These are phyloP conservation scores for Zenarchopterus dispar DNA, from an alignment of 2,797 vertebrate genomes.

Conservation along the genomic window DNA sequence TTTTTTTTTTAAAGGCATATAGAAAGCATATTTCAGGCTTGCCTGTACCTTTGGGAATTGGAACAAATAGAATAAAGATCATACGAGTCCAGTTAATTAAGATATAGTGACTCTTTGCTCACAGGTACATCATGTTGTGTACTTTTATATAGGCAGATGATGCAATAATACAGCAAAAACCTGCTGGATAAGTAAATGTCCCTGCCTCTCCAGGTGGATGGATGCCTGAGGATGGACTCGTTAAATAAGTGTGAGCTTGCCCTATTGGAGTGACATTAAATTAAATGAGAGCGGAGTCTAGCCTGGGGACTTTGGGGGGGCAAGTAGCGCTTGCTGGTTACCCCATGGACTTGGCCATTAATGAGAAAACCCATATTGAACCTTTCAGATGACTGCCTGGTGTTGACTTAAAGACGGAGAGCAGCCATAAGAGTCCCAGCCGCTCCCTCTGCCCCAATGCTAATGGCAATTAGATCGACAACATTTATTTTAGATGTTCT, in stretches of 20 bases:
- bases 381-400: conserved; percentile 77
- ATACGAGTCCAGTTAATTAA: conserved; percentile 78
- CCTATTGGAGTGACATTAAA: conserved; percentile 89
- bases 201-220: conserved; percentile 76
- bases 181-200: conserved; percentile 83
- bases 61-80: conserved; percentile 82
- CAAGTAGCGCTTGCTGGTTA: conserved; percentile 62
- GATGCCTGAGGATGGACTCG: conserved; percentile 74
- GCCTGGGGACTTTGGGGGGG: conserved; percentile 69
- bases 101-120: conserved; percentile 60
- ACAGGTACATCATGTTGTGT: conserved; percentile 42
- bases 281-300: conserved; percentile 83
- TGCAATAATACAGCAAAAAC: conserved; percentile 72
- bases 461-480: conserved; percentile 83
- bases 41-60: conserved; percentile 58
- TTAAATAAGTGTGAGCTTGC: conserved; percentile 85
- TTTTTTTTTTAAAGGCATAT: conserved; percentile 73
- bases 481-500: conserved; percentile 82
- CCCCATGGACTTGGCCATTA: conserved; percentile 83
- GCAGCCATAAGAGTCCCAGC: conserved; percentile 72
- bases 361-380: conserved; percentile 86
- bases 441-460: conserved; percentile 73
- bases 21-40: conserved; percentile 69
- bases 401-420: conserved; percentile 82
- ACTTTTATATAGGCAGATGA: conserved; percentile 80